These are phyloP conservation scores for Globodera ellingtonae DNA, from an alignment of 1,140 invertebrate species.

Conservation along the genomic window DNA sequence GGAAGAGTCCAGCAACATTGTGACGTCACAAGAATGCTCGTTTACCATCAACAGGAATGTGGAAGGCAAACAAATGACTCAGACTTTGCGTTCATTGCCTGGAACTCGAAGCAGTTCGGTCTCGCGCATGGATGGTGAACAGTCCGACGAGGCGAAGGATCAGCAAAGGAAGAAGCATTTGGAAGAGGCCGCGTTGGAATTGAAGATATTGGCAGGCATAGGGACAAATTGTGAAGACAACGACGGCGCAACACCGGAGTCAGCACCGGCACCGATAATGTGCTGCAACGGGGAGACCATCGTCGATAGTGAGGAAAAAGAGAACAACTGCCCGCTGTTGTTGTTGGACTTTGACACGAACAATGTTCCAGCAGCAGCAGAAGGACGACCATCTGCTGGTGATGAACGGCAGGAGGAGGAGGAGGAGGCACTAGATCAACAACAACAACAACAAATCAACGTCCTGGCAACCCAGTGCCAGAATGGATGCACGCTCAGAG, in stretches of 20 bases:
- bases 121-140: background rate
- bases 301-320: background rate
- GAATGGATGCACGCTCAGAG: background rate
- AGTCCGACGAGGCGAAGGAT: background rate
- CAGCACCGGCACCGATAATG: background rate
- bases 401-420: background rate
- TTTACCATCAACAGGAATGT: background rate
- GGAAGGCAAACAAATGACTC: background rate
- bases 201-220: background rate
- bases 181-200: background rate
- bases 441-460: background rate
- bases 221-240: background rate
- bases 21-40: slow-evolving; percentile 10
- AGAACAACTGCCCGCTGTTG: background rate
- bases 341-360: background rate
- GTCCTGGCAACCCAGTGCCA: background rate
- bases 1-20: slow-evolving; percentile 3
- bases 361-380: background rate
- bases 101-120: background rate
- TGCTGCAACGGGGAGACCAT: background rate
- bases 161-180: background rate
- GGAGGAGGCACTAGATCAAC: no score
- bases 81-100: background rate
- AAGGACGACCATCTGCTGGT: background rate
- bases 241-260: background rate